Evolutionary conservation across 2,797 vertebrate species (phyloP), one percentile per base, ranked within the genome.

Genomic region (Sebastes iracundus): DNA sequence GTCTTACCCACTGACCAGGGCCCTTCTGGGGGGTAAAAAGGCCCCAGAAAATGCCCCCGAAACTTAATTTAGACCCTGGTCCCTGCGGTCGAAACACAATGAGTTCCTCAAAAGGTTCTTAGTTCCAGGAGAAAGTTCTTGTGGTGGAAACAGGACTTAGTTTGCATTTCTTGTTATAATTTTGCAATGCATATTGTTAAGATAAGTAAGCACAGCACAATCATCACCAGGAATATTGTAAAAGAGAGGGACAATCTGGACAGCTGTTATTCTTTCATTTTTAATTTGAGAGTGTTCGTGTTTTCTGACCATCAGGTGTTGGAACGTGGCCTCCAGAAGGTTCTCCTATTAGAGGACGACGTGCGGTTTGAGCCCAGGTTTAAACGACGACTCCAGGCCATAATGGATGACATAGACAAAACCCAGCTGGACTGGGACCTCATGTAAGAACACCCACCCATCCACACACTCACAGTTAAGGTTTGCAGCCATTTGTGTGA

Each of bases 331-430:
- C 94, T 99, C 62, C 93, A 96, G 83, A 96, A 94, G 87, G 96
- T 96, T 0, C 96, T 99, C 0, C 96, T 99, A 16, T 96, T 99
- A 79, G 98, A 99, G 87, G 98, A 99, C 0, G 98, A 99, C 0
- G 97, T 98, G 71, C 96, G 98, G 79, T 99, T 99, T 69, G 97
- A 99, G 77, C 96, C 97, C 86, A 95, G 97, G 87, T 99, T 99
- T 85, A 98, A 97, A 87, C 96, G 93, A 67, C 96, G 96, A 67
- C 90, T 99, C 18, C 84, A 95, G 90, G 96, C 95, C 79, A 94
- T 99, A 81, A 98, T 99, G 97, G 95, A 96, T 1, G 96, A 97
- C 77, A 87, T 96, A 2, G 90, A 97, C 67, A 94, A 89, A 80
- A 86, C 94, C 82, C 95, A 96, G 91, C 95, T 99, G 87, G 97